A percentile compares a stretch with the other conserved stretches of the same genome.
Conservation (phyloP, 2,888 invertebrate genomes). For the Hanleya hanleyi region DNA sequence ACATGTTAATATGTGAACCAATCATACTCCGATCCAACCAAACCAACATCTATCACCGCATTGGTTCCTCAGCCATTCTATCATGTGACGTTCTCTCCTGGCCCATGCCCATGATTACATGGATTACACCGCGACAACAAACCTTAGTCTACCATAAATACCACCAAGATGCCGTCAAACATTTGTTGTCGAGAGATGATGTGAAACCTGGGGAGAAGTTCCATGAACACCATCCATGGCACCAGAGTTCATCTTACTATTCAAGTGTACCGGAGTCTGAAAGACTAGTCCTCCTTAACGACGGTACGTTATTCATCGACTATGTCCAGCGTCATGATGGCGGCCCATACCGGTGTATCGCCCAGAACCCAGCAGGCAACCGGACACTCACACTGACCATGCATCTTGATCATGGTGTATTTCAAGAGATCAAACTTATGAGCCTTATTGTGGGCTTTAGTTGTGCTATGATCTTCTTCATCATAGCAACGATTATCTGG, state of each 20-base stretch:
- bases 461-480: slow-evolving; percentile 86
- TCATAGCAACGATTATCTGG: slow-evolving; percentile 86
- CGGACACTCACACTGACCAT: slow-evolving; percentile 80
- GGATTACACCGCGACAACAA: slow-evolving; percentile 77
- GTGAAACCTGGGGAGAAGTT: slow-evolving; percentile 34
- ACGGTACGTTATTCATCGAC: slow-evolving; percentile 86
- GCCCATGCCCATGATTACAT: slow-evolving; percentile 86
- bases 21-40: neutral
- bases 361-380: slow-evolving; percentile 88
- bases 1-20: neutral
- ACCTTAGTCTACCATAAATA: slow-evolving; percentile 50
- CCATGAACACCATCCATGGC: slow-evolving; percentile 57
- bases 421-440: slow-evolving; percentile 87
- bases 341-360: slow-evolving; percentile 88
- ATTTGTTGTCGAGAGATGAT: slow-evolving; percentile 39
- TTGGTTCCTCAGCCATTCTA: slow-evolving; percentile 79
- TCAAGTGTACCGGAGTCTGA: slow-evolving; percentile 34
- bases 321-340: slow-evolving; percentile 80
- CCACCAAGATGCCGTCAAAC: slow-evolving; percentile 43
- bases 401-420: slow-evolving; percentile 86
- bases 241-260: slow-evolving; percentile 47
- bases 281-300: slow-evolving; percentile 81
- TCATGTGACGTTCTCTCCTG: slow-evolving; percentile 86
- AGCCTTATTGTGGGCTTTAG: slow-evolving; percentile 88
- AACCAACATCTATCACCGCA: slow-evolving; percentile 48